These are phyloP conservation scores for Sarcophaga variegata DNA, from an alignment of 2,888 invertebrate species.

Conservation along the genomic window DNA sequence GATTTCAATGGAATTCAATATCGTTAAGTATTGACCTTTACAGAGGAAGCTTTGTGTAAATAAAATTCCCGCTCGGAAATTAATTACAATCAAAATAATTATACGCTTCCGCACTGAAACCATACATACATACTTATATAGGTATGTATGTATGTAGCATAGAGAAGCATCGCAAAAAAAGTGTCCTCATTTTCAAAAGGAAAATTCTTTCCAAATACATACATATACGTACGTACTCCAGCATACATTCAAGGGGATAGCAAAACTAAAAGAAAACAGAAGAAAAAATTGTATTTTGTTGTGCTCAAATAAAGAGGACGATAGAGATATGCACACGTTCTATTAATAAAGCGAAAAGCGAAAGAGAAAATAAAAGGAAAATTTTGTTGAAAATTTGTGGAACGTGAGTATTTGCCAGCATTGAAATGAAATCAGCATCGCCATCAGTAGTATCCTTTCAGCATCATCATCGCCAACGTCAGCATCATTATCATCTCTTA, in stretches of 20 bases:
- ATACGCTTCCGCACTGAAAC: background rate
- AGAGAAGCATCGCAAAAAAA: background rate
- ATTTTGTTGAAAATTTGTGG: background rate
- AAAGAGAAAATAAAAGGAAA: background rate
- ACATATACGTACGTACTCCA: background rate
- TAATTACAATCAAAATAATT: background rate
- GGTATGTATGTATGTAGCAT: too few species aligned
- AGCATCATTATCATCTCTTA: slow-evolving; percentile 3
- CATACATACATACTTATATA: too few species aligned
- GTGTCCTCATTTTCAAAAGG: background rate
- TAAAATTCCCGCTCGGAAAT: background rate
- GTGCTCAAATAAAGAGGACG: background rate
- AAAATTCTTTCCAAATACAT: background rate
- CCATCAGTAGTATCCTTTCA: background rate
- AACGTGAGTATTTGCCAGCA: slow-evolving; percentile 4
- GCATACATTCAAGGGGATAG: too few species aligned
- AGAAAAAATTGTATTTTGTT: background rate
- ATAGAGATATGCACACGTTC: too few species aligned
- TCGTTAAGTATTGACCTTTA: background rate
- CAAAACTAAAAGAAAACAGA: background rate
- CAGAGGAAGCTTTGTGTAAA: background rate
- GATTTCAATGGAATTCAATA: background rate
- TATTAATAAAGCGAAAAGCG: too few species aligned
- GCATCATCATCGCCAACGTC: background rate
- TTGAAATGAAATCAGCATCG: slow-evolving; percentile 4